Evolutionary conservation across 2,797 vertebrate species (phyloP).

Genomic region (Chrosomus eos): DNA sequence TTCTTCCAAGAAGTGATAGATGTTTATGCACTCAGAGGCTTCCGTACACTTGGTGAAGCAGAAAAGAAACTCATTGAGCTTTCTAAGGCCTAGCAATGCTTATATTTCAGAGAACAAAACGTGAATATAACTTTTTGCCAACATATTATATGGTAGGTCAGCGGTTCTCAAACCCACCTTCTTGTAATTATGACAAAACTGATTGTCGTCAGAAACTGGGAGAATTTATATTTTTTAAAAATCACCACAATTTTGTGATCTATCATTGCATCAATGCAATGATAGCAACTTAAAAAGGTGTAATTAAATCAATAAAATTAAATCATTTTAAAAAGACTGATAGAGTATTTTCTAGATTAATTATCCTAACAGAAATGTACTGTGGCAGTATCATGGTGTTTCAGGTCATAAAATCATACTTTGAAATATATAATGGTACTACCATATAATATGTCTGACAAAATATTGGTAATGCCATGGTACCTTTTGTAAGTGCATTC

Average conservation of each 20-base stretch:
- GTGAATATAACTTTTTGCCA: neutral
- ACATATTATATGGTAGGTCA: neutral
- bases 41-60: neutral
- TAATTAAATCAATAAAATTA: no score
- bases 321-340: neutral
- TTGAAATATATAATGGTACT: neutral
- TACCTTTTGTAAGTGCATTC: neutral
- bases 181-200: no score
- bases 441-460: neutral
- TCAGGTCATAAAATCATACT: neutral
- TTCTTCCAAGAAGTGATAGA: constrained; percentile 8
- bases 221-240: no score
- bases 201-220: no score
- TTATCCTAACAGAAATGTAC: neutral
- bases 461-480: neutral
- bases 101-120: neutral
- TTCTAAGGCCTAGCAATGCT: neutral
- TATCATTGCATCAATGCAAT: no score
- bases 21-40: constrained; percentile 12
- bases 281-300: no score
- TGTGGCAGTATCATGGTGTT: neutral
- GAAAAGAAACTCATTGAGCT: neutral
- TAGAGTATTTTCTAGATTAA: neutral
- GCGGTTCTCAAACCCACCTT: neutral
- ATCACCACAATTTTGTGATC: no score